Base-by-base conservation (phyloP, 2,888 invertebrate genomes). In the Dorcus parallelipipedus region DNA sequence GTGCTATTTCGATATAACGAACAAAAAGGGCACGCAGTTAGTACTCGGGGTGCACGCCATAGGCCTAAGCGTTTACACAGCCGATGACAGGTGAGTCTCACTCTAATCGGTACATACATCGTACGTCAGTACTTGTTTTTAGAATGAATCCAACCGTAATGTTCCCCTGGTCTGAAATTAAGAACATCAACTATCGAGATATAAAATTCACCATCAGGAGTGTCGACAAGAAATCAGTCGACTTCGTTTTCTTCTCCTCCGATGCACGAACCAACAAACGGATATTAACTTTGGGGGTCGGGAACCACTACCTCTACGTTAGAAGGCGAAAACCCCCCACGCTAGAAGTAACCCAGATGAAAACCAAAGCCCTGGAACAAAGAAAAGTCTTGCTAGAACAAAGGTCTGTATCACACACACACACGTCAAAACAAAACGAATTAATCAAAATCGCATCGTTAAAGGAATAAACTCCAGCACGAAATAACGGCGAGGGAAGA, bases 321-420 rank as follows among this genome's bases (percentile, higher is more conserved):
- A 87, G 96, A 62, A 85, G 98, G 67, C 89, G 98, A 76, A 97
- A 98, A 81, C 96, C 97, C 23, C 99, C 99, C 80, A 95, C 96
- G 67, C 97, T 98, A 73, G 98, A 99, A 83, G 95, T 99, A 60
- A 95, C 96, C 80, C 97, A 97, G 81, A 97, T 99, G 98, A 98
- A 97, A 84, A 96, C 97, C 68, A 97, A 97, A 82, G 97, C 97
- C 2, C 80, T 90, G 9, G 95, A 97, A 78, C 95, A 97, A 78
- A 93, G 94, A 76, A 84, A 90, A 68, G 90, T 91, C 64, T 95
- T 94, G 79, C 91, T 95, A 77, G 90, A 91, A 71, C 95, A 96
- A 80, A 88, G 91, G 90, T 90, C 73, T 53, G 3, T 23, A 45
- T 50, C n/a, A 14, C 43, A 42, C 48, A 38, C n/a, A 14, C 43